Percentiles rank a stretch among this genome's conserved stretches.
Conservation (phyloP, 2,113 vertebrate species). For the Scomber japonicus region DNA sequence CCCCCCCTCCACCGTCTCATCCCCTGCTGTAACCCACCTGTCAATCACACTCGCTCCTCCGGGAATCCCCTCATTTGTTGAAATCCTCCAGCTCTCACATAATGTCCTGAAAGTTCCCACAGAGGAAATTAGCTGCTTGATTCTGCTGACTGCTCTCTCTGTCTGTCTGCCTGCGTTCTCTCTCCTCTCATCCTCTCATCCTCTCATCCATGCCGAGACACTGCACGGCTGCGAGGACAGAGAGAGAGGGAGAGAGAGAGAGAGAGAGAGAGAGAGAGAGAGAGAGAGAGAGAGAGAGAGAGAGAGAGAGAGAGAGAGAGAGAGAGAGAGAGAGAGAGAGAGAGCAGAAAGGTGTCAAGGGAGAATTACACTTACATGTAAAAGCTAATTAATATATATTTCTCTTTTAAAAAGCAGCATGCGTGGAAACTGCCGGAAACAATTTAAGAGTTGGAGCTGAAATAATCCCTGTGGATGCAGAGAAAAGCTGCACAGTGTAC, state of each 20-base stretch:
- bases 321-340: not conserved
- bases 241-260: too few species aligned
- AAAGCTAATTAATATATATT: conserved; percentile 63
- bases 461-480: conserved; percentile 43
- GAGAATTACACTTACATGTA: conserved; percentile 65
- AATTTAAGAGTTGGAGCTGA: conserved; percentile 27
- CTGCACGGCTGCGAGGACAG: not conserved
- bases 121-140: conserved; percentile 50
- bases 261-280: not conserved
- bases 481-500: conserved; percentile 32
- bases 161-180: conserved; percentile 27
- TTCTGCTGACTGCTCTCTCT: conserved; percentile 13
- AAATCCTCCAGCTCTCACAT: conserved; percentile 39
- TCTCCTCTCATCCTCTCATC: not conserved
- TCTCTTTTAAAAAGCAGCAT: not conserved
- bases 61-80: conserved; percentile 57
- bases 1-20: not conserved
- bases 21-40: conserved; percentile 40
- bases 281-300: too few species aligned
- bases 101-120: conserved; percentile 36
- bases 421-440: conserved; percentile 23
- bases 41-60: conserved; percentile 60
- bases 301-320: too few species aligned
- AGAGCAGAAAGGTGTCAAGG: conserved; percentile 45
- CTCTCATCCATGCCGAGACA: conserved; percentile 61